Evolutionary conservation across 2,113 vertebrate species (phyloP), one percentile per base, ranked within the genome.

Genomic region (Sphyrna mokarran): DNA sequence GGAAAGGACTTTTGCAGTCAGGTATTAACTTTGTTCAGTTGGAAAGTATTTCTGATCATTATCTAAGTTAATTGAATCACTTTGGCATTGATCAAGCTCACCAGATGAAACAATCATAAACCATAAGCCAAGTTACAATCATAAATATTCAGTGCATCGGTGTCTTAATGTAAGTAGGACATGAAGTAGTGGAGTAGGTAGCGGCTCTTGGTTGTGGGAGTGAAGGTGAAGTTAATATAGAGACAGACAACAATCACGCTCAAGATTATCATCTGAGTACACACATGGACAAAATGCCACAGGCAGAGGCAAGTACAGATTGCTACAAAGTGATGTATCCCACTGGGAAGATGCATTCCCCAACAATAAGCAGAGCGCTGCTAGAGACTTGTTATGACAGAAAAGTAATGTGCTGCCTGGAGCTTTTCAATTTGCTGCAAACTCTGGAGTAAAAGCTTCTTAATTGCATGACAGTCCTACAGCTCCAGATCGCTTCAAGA

Each of bases 381-480:
- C 68, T 54, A 29, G 26, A 95, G 43, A 95, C 94, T 95, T 95
- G 94, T 95, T 95, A 95, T 95, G 94, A 95, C 94, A 76, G 68
- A 72, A 95, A 95, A 95, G 94, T 76, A 95, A 95, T 95, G 94
- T 72, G 93, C 94, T 95, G 94, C 94, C 94, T 72, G 68, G 40
- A 95, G 94, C 94, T 70, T 95, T 95, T 72, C 94, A 95, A 95
- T 95, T 95, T 95, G 37, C 94, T 76, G 94, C 43, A 9, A 72
- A 95, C 94, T 72, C 43, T 48, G 23, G 94, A 95, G 94, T 72
- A 43, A 72, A 95, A 72, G 94, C 68, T 95, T 95, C 94, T 95
- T 95, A 95, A 95, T 95, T 95, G 94, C 94, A 95, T 76, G 94
- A 76, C 43, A 95, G 94, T n/a, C 69, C 43, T 54, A 48, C 23